Percentiles rank a stretch among this genome's conserved stretches.
These are phyloP conservation scores for Apamea sordens DNA, from an alignment of 2,888 invertebrate genomes.

Conservation along the genomic window DNA sequence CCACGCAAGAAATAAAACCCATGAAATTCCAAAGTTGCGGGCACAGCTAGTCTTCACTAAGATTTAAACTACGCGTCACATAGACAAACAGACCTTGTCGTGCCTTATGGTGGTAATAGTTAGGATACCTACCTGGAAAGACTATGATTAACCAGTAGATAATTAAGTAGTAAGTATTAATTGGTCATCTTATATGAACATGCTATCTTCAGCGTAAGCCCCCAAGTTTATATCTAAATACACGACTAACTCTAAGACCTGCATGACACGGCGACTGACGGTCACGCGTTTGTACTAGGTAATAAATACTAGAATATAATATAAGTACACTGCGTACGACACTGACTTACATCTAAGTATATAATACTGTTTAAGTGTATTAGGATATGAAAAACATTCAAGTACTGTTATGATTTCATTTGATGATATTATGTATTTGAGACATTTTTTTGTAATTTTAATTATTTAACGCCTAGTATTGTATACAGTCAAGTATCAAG, in stretches of 20 bases:
- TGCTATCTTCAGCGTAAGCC: conserved; percentile 34
- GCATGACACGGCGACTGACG: conserved; percentile 24
- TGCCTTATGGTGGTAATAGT: background rate
- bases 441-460: too few relatives aligned
- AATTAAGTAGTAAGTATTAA: background rate
- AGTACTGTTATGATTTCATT: conserved; percentile 3
- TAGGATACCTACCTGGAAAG: background rate
- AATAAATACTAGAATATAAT: conserved; percentile 56
- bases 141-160: background rate
- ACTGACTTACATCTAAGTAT: conserved; percentile 59
- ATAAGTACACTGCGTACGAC: conserved; percentile 57
- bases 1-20: background rate
- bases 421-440: background rate
- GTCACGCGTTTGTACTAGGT: conserved; percentile 39
- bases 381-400: conserved; percentile 40
- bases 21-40: background rate
- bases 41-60: background rate
- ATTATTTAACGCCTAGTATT: too few relatives aligned
- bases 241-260: conserved; percentile 36
- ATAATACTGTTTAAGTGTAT: conserved; percentile 63
- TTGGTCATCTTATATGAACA: background rate
- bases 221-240: conserved; percentile 21
- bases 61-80: background rate
- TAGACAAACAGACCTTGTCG: background rate
- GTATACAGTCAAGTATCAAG: too few relatives aligned